phyloP scores from a whole-genome alignment of 2,113 vertebrate genomes.

The Physeter macrocephalus region DNA sequence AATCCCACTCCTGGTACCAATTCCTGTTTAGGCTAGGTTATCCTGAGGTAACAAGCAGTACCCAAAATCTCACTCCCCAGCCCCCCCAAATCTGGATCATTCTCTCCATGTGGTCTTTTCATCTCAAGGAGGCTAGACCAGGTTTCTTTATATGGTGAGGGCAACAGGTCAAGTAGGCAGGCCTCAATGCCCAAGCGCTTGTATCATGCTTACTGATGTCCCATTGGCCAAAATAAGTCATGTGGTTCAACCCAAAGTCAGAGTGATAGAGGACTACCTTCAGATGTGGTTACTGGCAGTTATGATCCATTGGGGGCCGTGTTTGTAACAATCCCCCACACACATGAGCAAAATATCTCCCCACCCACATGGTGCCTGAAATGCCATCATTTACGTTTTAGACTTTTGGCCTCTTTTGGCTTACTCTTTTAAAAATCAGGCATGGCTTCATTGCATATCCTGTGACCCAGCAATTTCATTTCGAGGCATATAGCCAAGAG shows the following conservation, averaged over 20 bases:
- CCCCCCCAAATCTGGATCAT: neutral
- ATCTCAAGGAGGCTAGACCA: neutral
- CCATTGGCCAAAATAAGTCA: neutral
- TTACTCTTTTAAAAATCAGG: slow-evolving; percentile 30
- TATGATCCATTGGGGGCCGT: neutral
- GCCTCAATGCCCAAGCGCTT: neutral
- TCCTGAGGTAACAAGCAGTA: neutral
- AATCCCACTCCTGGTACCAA: neutral
- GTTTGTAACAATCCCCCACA: neutral
- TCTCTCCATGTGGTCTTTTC: neutral
- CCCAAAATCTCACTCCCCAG: neutral
- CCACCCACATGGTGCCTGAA: neutral
- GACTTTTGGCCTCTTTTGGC: neutral
- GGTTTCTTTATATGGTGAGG: neutral
- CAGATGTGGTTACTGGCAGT: neutral
- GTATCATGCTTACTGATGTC: neutral
- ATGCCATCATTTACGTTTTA: neutral
- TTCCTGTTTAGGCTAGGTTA: neutral
- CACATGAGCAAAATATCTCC: neutral
- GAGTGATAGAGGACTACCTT: neutral
- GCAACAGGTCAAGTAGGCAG: neutral
- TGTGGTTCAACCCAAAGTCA: neutral
- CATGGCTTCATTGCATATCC: neutral
- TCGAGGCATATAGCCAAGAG: neutral
- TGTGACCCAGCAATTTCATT: neutral